Evolutionary conservation across 1,140 invertebrate genomes (phyloP).

Genomic region (Brachionus sp.): DNA sequence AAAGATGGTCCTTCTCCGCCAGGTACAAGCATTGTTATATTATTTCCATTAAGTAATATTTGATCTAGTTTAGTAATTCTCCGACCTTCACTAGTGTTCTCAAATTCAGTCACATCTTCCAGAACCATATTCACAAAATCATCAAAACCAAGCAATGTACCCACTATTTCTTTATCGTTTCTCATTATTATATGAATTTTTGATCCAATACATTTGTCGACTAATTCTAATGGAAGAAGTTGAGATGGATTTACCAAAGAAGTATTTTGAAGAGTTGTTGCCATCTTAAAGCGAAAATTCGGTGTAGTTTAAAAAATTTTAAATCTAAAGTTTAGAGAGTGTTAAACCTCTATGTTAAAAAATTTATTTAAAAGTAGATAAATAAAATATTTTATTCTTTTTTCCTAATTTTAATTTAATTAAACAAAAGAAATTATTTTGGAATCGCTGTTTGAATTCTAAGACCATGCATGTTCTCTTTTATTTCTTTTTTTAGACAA

Average conservation of each 20-base stretch:
- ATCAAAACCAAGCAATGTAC: conserved; percentile 93
- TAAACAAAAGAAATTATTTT: not conserved
- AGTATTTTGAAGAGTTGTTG: conserved; percentile 1
- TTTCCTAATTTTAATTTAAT: not conserved
- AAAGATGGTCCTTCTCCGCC: conserved; percentile 38
- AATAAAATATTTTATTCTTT: not conserved
- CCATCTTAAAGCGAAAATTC: not conserved
- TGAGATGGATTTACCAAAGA: conserved; percentile 13
- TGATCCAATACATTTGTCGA: conserved; percentile 99
- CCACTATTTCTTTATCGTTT: conserved; percentile 98
- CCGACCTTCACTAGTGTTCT: conserved; percentile 91
- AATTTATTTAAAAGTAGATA: not conserved
- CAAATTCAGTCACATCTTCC: conserved; percentile 55
- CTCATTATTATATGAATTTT: conserved; percentile 99
- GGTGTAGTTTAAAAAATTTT: not conserved
- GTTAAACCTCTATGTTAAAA: not conserved
- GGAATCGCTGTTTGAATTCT: conserved; percentile 28
- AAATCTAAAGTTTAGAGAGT: not conserved
- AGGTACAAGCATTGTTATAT: conserved; percentile 76
- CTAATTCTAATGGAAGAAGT: conserved; percentile 70
- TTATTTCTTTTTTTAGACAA: conserved; percentile 30
- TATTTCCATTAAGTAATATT: conserved; percentile 97
- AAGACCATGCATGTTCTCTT: conserved; percentile 40
- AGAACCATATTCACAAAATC: conserved; percentile 79
- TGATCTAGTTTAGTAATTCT: conserved; percentile 94